Evolutionary conservation across 2,113 vertebrate species (phyloP).

Genomic region (Boulengeromyrus knoepffleri): DNA sequence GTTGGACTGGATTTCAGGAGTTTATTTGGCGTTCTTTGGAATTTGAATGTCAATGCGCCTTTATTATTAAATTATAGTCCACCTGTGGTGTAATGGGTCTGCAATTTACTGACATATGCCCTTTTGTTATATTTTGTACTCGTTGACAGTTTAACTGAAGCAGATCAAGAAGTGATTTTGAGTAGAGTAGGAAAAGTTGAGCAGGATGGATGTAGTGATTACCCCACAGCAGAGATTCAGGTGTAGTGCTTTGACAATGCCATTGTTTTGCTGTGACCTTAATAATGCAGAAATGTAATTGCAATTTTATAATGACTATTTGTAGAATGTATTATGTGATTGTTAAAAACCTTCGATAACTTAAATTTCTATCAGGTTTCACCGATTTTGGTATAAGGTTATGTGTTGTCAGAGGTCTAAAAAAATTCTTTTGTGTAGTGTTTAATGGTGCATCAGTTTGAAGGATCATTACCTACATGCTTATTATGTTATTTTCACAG

Average conservation of each 20-base stretch:
- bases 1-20: background rate
- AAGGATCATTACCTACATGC: background rate
- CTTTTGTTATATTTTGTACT: background rate
- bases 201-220: background rate
- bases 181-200: background rate
- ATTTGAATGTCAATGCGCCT: background rate
- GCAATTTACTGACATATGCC: background rate
- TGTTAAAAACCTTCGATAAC: background rate
- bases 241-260: background rate
- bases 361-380: background rate
- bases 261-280: background rate
- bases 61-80: background rate
- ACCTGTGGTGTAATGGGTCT: background rate
- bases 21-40: background rate
- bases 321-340: background rate
- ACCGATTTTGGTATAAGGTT: background rate
- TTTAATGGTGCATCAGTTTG: background rate
- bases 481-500: background rate
- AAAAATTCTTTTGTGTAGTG: background rate
- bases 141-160: background rate
- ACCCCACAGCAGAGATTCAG: background rate
- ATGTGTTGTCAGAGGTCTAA: background rate
- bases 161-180: background rate
- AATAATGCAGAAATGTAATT: background rate
- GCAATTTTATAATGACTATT: background rate